These are phyloP conservation scores for Zophobas atratus DNA, from an alignment of 1,140 invertebrate species.

Conservation along the genomic window DNA sequence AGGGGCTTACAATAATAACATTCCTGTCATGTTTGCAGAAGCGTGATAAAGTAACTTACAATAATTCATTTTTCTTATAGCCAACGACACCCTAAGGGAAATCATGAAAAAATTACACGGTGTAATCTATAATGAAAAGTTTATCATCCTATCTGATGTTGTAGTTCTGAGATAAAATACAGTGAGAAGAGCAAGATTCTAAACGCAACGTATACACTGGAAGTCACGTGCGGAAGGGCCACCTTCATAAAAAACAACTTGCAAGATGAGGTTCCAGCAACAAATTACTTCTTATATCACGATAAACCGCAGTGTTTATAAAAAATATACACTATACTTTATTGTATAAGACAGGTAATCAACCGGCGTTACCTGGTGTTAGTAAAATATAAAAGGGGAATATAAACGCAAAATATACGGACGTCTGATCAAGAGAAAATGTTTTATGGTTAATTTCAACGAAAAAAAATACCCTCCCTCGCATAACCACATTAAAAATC, in stretches of 20 bases:
- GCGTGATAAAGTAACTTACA: constrained; percentile 48
- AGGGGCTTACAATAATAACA: constrained; percentile 33
- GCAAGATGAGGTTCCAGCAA: constrained; percentile 13
- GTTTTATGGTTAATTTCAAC: background rate
- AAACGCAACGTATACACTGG: constrained; percentile 21
- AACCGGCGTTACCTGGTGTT: background rate
- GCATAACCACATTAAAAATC: no score
- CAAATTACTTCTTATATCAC: constrained; percentile 6
- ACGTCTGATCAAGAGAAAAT: background rate
- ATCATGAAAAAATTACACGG: constrained; percentile 46
- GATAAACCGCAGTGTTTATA: constrained; percentile 11
- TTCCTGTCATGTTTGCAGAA: constrained; percentile 46
- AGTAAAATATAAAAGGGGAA: background rate
- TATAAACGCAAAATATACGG: constrained; percentile 6
- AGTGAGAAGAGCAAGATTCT: background rate
- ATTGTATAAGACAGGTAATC: constrained; percentile 29
- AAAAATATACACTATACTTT: background rate
- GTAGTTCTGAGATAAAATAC: constrained; percentile 36
- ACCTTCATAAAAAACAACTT: constrained; percentile 29
- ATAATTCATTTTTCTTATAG: constrained; percentile 47
- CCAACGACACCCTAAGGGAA: constrained; percentile 41
- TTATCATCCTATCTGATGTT: constrained; percentile 39
- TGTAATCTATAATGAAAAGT: constrained; percentile 46
- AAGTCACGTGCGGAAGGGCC: constrained; percentile 31
- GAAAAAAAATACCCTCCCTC: no score